Base-by-base conservation (phyloP, 2,797 vertebrate genomes). In the Pelochelys cantorii region DNA sequence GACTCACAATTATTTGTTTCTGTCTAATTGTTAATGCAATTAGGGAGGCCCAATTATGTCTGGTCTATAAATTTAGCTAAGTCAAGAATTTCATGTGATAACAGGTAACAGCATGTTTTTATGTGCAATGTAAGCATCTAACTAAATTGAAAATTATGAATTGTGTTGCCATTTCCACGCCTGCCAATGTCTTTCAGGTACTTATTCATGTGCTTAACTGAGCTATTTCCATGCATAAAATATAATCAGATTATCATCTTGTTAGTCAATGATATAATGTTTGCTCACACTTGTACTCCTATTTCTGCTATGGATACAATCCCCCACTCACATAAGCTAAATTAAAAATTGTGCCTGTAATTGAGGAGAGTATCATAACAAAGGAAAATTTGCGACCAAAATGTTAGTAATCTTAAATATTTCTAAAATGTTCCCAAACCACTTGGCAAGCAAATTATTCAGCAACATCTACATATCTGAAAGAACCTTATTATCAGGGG, bases 51-150 rank as follows among this genome's bases (percentile, higher is more conserved):
- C 59, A n/a, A 14, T 5, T 87, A 14, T 31, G 48, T 31, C 71
- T 48, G 11, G 5, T 27, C 34, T 75, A 23, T 42, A 75, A 48
- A 75, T 48, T 11, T 48, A 22, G 42, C 37, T 74, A 74, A 74
- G 37, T 42, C 42, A 56, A 86, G 54, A 8, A 3, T 37, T 17
- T 15, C 2, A 0, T 27, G 11, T 65, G 1, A 17, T 37, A 59
- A 68, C 54, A 81, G 86, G 59, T 87, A 1, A 0, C 79, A 48
- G 23, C 57, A 42, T 57, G 34, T 23, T 48, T 56, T 15, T 5
- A 5, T 42, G 27, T 80, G 57, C 10, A 85, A 31, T 27, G 79
- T 18, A 0, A 0, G 53, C 12, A 5, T 31, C 31, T 81, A 56
- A 55, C 65, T 81, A 37, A 34, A 53, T 42, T 85, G 34, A 85